Evolutionary conservation across 2,888 invertebrate species (phyloP).

Genomic region (Phania funesta): DNA sequence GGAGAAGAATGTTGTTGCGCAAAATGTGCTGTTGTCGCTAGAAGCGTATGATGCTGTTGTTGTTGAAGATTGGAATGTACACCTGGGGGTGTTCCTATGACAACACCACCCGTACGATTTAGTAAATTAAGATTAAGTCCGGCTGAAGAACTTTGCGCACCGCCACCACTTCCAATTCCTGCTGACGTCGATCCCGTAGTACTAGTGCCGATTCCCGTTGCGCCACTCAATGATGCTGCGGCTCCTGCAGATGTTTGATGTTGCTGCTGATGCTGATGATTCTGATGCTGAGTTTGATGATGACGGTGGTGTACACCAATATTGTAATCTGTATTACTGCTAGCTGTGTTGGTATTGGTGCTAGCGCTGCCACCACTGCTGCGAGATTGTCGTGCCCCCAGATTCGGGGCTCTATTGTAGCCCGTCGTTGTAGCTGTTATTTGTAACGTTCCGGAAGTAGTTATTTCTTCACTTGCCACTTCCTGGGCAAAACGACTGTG

Average conservation of each 20-base stretch:
- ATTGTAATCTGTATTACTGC: constrained; percentile 69
- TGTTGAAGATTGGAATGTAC: constrained; percentile 69
- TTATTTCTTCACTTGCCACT: constrained; percentile 67
- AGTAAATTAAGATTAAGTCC: constrained; percentile 55
- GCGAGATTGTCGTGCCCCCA: constrained; percentile 78
- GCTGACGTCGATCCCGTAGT: constrained; percentile 33
- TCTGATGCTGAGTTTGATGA: constrained; percentile 56
- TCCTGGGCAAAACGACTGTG: constrained; percentile 63
- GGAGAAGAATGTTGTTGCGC: constrained; percentile 70
- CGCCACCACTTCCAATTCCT: constrained; percentile 68
- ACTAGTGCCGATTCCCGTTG: constrained; percentile 34
- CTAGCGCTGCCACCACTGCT: constrained; percentile 74
- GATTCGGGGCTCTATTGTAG: constrained; percentile 78
- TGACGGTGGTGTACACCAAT: constrained; percentile 66
- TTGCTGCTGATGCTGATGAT: constrained; percentile 59
- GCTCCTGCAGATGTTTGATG: constrained; percentile 68
- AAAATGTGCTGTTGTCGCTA: constrained; percentile 71
- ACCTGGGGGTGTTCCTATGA: constrained; percentile 60
- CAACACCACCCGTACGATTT: constrained; percentile 58
- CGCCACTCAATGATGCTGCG: constrained; percentile 46
- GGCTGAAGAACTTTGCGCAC: constrained; percentile 42
- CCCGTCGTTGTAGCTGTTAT: constrained; percentile 77
- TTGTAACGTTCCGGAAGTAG: constrained; percentile 68
- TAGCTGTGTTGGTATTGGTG: constrained; percentile 71
- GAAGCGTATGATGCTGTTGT: constrained; percentile 70